These are phyloP conservation scores for Melospiza georgiana DNA, from an alignment of 2,113 vertebrate genomes.

Conservation along the genomic window DNA sequence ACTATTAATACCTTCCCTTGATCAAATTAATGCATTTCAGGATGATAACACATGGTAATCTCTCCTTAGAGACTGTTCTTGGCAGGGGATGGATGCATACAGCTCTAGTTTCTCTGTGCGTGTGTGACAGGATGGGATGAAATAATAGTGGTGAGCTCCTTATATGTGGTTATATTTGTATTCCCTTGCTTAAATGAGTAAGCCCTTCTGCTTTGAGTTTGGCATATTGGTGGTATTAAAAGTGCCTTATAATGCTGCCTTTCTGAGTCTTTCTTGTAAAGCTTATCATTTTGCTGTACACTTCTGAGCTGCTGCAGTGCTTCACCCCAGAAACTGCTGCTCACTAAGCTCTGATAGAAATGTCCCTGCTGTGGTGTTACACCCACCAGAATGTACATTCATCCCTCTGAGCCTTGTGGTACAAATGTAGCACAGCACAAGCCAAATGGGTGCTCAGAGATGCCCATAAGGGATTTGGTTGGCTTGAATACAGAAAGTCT, in stretches of 20 bases:
- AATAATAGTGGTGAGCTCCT: background rate
- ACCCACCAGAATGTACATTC: background rate
- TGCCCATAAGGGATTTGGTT: background rate
- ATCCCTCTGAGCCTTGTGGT: background rate
- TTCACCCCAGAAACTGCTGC: background rate
- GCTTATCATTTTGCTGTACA: background rate
- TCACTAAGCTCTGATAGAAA: background rate
- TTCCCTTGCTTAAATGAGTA: background rate
- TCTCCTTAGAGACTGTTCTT: constrained; percentile 15
- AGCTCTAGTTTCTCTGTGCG: background rate
- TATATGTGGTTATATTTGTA: background rate
- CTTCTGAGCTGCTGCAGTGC: background rate
- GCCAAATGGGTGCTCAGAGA: background rate
- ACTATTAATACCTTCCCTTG: constrained; percentile 25
- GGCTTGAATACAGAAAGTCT: background rate
- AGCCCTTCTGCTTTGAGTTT: background rate
- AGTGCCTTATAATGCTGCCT: background rate
- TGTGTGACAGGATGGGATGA: background rate
- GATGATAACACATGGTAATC: background rate
- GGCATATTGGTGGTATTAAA: background rate
- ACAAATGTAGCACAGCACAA: background rate
- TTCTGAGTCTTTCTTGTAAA: background rate
- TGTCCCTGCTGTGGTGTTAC: background rate
- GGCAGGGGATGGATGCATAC: background rate
- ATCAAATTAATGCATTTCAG: constrained; percentile 14